A percentile compares a stretch with the other conserved stretches of the same genome.
Evolutionary conservation across 1,140 invertebrate genomes (phyloP).

Genomic region (Papilio polytes): DNA sequence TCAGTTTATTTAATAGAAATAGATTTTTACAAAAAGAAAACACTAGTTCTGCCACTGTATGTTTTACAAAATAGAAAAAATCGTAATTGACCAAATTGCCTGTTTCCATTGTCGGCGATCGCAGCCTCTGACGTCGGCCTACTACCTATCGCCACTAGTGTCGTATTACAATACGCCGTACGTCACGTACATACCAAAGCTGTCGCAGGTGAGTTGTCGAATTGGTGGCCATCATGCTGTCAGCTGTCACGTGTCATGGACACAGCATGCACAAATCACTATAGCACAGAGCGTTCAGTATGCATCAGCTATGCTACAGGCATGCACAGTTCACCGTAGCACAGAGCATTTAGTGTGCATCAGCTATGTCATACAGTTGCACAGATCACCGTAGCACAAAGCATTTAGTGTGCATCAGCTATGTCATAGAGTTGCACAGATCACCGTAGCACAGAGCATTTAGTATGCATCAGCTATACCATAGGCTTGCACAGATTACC

Average conservation of each 20-base stretch:
- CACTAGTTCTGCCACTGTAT: neutral
- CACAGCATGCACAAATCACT: constrained; percentile 21
- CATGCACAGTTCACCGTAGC: neutral
- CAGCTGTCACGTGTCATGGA: neutral
- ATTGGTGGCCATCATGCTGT: constrained; percentile 10
- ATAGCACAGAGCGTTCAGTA: constrained; percentile 5
- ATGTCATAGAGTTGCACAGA: neutral
- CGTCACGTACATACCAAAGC: constrained; percentile 72
- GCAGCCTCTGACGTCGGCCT: constrained; percentile 74
- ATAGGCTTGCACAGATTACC: neutral
- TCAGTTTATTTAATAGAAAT: neutral
- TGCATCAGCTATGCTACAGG: neutral
- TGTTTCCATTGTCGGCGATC: constrained; percentile 53
- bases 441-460: neutral
- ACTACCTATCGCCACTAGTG: constrained; percentile 71
- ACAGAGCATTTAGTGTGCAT: neutral
- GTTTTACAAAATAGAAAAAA: neutral
- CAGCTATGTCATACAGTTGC: neutral
- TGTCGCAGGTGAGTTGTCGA: constrained; percentile 73
- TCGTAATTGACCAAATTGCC: constrained; percentile 36
- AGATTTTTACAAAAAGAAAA: neutral
- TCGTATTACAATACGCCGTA: constrained; percentile 75
- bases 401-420: neutral
- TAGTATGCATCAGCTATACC: neutral
- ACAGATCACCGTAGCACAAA: constrained; percentile 11